Conservation (phyloP, 2,113 vertebrate genomes). For the Pelodiscus sinensis region DNA sequence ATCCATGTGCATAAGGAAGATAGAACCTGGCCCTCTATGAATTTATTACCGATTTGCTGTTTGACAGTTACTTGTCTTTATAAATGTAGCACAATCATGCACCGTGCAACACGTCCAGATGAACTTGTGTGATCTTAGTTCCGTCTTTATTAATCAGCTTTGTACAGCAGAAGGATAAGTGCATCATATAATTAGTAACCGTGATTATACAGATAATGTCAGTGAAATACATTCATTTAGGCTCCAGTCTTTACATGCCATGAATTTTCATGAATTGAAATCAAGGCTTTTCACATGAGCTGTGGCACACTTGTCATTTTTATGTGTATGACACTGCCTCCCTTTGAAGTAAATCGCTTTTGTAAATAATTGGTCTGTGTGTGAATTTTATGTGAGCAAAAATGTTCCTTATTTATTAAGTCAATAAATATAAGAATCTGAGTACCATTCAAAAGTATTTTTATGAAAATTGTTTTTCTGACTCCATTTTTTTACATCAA, state of each 20-base stretch:
- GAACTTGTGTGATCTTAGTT: not conserved
- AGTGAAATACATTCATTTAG: not conserved
- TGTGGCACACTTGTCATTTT: constrained; percentile 27
- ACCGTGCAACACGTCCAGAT: not conserved
- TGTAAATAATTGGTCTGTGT: constrained; percentile 32
- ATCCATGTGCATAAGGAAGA: not conserved
- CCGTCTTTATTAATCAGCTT: not conserved
- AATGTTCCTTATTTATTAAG: constrained; percentile 55
- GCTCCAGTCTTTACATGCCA: not conserved
- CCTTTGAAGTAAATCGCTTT: constrained; percentile 47
- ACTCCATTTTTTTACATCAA: not conserved
- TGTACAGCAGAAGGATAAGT: not conserved
- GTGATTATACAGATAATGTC: not conserved
- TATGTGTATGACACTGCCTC: not conserved
- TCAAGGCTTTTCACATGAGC: not conserved
- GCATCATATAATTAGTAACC: not conserved
- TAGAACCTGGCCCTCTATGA: not conserved
- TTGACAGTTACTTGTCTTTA: not conserved
- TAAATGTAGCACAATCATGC: not conserved
- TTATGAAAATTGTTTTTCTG: not conserved
- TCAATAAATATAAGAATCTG: not conserved
- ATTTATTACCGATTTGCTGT: not conserved
- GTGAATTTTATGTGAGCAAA: constrained; percentile 35
- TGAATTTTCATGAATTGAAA: constrained; percentile 6
- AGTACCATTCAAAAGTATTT: not conserved